Percentiles rank a stretch among this genome's conserved stretches.
Conservation (phyloP, 2,888 invertebrate genomes). For the Ferrisia virgata region DNA sequence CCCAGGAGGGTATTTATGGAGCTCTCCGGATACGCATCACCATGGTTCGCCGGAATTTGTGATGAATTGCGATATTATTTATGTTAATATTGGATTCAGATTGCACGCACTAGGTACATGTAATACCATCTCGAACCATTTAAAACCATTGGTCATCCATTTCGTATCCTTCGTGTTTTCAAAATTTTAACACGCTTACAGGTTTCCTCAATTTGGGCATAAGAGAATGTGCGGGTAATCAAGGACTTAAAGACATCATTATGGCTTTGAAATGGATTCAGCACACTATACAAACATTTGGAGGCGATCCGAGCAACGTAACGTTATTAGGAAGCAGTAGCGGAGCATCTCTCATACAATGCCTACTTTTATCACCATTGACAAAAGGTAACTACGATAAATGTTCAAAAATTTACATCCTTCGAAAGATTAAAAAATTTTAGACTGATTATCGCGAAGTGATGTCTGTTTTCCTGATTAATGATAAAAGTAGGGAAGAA, state of each 20-base stretch:
- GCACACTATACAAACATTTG: not conserved
- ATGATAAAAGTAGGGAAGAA: no score
- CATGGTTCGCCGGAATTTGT: constrained; percentile 26
- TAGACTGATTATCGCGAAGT: no score
- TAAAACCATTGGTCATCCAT: no score
- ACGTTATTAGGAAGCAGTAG: not conserved
- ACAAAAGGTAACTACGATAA: not conserved
- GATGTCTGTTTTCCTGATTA: no score
- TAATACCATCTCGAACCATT: not conserved
- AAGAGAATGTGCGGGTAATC: not conserved
- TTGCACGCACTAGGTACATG: constrained; percentile 25
- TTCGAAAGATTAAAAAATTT: no score
- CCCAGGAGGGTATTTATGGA: not conserved
- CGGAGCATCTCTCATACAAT: not conserved
- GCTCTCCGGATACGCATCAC: not conserved
- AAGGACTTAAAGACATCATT: not conserved
- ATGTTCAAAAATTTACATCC: no score
- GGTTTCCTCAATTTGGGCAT: not conserved
- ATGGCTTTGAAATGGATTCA: not conserved
- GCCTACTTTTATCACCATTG: not conserved
- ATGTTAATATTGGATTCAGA: constrained; percentile 22
- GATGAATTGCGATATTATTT: constrained; percentile 13
- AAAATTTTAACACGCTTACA: not conserved
- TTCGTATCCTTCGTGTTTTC: not conserved
- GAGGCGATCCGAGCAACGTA: not conserved